Conservation (phyloP, 2,888 invertebrate genomes). For the Alloplasta piceator region DNA sequence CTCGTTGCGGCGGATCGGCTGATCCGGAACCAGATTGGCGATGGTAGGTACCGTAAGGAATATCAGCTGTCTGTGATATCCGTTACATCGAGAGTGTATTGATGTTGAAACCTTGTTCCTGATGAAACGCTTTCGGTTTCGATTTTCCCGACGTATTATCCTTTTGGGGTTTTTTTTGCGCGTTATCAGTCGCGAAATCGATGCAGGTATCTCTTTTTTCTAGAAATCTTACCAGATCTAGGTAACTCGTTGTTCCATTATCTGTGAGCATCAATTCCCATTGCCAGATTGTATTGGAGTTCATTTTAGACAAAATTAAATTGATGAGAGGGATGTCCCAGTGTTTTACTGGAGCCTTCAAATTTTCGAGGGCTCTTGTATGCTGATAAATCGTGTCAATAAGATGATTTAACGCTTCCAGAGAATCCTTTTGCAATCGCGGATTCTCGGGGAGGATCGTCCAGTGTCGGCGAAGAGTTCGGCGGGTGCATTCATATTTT, state of each 20-base stretch:
- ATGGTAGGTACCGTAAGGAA: too few relatives aligned
- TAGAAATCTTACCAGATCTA: slow-evolving; percentile 16
- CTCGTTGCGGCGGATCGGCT: too few relatives aligned
- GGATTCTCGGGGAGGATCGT: slow-evolving; percentile 5
- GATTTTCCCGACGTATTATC: not conserved
- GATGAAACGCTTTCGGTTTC: not conserved
- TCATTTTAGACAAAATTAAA: slow-evolving; percentile 39
- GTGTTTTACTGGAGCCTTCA: slow-evolving; percentile 23
- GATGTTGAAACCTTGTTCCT: too few relatives aligned
- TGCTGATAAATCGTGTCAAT: slow-evolving; percentile 41
- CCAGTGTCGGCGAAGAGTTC: slow-evolving; percentile 4
- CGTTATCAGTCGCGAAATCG: not conserved
- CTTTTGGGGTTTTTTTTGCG: not conserved
- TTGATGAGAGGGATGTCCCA: slow-evolving; percentile 48
- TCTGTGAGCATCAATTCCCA: slow-evolving; percentile 36
- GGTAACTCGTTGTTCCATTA: slow-evolving; percentile 12
- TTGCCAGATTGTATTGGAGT: slow-evolving; percentile 28
- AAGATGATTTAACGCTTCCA: not conserved
- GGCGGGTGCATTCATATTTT: slow-evolving; percentile 4
- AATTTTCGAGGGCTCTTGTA: slow-evolving; percentile 23
- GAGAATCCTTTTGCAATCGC: not conserved
- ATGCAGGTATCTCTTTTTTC: slow-evolving; percentile 41
- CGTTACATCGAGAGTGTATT: too few relatives aligned
- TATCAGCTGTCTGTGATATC: too few relatives aligned
- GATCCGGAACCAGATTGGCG: too few relatives aligned